phyloP scores from a whole-genome alignment of 2,113 vertebrate genomes.

The Empidonax traillii region DNA sequence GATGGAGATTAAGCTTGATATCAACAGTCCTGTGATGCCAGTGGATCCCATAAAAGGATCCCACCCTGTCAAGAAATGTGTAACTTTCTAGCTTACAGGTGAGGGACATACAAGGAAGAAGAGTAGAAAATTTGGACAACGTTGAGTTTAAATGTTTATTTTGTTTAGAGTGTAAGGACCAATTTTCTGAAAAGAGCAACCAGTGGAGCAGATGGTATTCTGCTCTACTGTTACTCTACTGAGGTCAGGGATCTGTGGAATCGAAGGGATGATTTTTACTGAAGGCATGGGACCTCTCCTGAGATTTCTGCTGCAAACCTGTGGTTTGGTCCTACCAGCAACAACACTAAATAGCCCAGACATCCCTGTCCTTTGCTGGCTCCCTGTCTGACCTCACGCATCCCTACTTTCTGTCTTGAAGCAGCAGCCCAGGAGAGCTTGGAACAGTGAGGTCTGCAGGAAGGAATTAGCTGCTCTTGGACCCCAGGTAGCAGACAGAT shows the following conservation, averaged over 20 bases:
- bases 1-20: background rate
- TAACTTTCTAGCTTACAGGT: background rate
- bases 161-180: background rate
- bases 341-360: background rate
- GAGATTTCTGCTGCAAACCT: background rate
- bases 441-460: background rate
- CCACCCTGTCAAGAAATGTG: background rate
- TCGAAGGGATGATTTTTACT: background rate
- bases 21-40: background rate
- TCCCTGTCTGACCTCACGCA: background rate
- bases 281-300: background rate
- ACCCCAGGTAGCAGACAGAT: background rate
- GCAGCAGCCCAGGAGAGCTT: background rate
- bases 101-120: accelerated
- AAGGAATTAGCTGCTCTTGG: background rate
- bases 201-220: background rate
- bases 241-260: background rate
- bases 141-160: background rate
- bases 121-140: background rate
- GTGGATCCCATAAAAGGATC: background rate
- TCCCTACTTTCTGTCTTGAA: background rate
- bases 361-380: background rate
- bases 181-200: background rate
- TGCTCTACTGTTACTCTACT: background rate
- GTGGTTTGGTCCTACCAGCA: background rate